Base-by-base conservation (phyloP, 53 echinoderm and acorn worm species). In the Temnopleurus reevesii region DNA sequence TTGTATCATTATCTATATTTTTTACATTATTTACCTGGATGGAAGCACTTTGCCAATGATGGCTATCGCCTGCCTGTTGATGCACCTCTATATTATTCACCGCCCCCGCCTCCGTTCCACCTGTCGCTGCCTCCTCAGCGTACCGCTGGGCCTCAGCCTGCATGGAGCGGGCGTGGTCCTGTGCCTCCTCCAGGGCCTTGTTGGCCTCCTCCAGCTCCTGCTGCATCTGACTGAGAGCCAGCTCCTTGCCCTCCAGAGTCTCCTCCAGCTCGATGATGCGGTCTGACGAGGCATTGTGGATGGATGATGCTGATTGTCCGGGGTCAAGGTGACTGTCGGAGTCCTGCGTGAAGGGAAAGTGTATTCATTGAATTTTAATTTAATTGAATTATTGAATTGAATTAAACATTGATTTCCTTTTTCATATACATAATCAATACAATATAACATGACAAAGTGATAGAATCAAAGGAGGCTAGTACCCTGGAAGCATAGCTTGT, bases 261-360 rank as follows among this genome's bases (percentile, higher is more conserved):
- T 98, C 99, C 87, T 96, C 95, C 59, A 98, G 90, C 38, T 96
- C 92, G 25, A 90, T 77, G 80, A 98, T 98, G 47, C 91, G 87
- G 30, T 87, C 88, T 41, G 86, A 51, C 9, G 90, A 91, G 47
- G 96, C 94, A 41, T 96, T 91, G 19, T 83, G 65, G 24, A 93
- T 47, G 81, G 95, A 89, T 10, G 92, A 92, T 49, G 93, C 77
- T 24, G 89, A 89, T 18, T 93, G 92, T 61, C 94, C 97, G 0
- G 60, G 91, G 55, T 97, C 97, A 45, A 95, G 89, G 77, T 93
- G 95, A 53, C 95, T 91, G 65, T 97, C 97, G 41, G 97, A 95
- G 53, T 97, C 97, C 97, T 97, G 86, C 27, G 35, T 12, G 13
- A 30, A 7, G 34, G 7, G 8, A 54, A 35, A 21, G 53, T n/a